Base-by-base conservation (phyloP, 2,888 invertebrate species). In the Volucella zonaria region DNA sequence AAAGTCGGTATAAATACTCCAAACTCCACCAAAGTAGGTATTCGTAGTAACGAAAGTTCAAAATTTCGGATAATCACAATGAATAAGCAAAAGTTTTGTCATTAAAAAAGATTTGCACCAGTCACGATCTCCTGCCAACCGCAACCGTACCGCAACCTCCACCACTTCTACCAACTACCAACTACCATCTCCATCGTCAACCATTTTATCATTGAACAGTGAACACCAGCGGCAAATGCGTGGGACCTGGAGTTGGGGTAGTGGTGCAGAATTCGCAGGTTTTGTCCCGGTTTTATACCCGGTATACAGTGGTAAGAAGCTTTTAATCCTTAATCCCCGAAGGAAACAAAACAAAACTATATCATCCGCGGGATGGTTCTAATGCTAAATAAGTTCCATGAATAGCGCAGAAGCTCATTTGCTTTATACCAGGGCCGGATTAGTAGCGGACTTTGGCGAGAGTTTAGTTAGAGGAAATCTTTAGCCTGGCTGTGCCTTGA, bases 51-150 rank as follows among this genome's bases (percentile, higher is more conserved):
- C 51, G 40, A 52, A 77, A 77, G 73, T 81, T 85, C 71, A 76
- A 81, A 81, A 85, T 85, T 85, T 64, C 62, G 64, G 81, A 81
- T 85, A 85, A 85, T 85, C 80, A 81, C 81, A 76, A 81, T 85
- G 85, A 85, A 77, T 85, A 85, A 85, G 85, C 73, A 81, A 85
- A 85, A 85, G 81, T 85, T 85, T 85, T 85, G 85, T 81, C 85
- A 85, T 85, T 85, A 79, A 85, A 85, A 77, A 81, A 85, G 71
- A 85, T 81, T 81, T 77, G 67, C 76, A 77, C 73, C 81, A 81
- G 85, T 85, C 85, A 85, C 85, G 85, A 76, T 58, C 64, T 54
- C 59, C 52, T 51, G 43, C 31, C 59, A 54, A 68, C 75, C 49
- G 31, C 70, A 59, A 54, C 18, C 51, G 31, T 38, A 56, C 56